A percentile compares a stretch with the other conserved stretches of the same genome.
Conservation (phyloP, 2,797 vertebrate genomes). For the Lacerta agilis region DNA sequence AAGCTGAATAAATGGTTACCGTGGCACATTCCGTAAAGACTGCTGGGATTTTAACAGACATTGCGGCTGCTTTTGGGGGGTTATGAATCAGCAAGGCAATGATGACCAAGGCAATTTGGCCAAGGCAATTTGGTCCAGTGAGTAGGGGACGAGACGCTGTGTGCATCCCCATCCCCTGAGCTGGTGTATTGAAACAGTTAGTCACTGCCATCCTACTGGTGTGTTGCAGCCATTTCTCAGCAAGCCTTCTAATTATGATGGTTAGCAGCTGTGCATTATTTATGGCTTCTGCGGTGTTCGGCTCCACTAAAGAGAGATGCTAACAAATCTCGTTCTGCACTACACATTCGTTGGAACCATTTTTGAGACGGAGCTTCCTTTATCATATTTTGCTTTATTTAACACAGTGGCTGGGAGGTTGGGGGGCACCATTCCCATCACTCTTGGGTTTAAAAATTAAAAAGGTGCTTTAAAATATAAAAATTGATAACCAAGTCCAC, state of each 20-base stretch:
- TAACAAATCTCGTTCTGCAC: neutral
- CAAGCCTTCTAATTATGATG: slow-evolving; percentile 10
- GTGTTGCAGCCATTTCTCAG: neutral
- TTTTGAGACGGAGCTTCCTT: neutral
- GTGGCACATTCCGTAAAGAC: neutral
- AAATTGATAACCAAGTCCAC: neutral
- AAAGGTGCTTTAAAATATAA: neutral
- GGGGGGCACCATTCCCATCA: too few species aligned
- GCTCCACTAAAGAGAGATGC: neutral
- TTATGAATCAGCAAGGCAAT: slow-evolving; percentile 36
- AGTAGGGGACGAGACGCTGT: slow-evolving; percentile 4
- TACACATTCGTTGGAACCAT: rapidly evolving
- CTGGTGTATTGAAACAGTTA: neutral
- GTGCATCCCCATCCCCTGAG: neutral
- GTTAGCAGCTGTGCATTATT: slow-evolving; percentile 21
- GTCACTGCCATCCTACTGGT: neutral
- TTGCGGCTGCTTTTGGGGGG: neutral
- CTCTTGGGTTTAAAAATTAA: neutral
- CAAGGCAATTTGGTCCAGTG: neutral
- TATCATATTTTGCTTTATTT: neutral
- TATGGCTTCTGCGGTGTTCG: neutral
- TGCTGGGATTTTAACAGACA: neutral
- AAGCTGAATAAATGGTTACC: neutral
- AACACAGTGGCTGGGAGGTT: neutral
- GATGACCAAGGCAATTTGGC: slow-evolving; percentile 8